Percentiles rank a stretch among this genome's conserved stretches.
Conservation (phyloP, 2,797 vertebrate species). For the Sparus aurata region DNA sequence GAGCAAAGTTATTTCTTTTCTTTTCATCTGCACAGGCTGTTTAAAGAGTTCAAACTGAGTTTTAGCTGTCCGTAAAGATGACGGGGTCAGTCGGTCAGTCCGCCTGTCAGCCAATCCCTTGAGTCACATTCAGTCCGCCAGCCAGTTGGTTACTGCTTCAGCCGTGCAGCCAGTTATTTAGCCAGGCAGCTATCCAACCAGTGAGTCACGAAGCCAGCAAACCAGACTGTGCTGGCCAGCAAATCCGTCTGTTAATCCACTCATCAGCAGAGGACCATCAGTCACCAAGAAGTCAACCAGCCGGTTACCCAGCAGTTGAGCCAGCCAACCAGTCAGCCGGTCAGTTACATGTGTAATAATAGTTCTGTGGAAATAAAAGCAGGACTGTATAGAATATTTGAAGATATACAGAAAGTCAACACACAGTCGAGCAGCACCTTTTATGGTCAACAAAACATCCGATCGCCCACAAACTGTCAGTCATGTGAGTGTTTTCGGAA, state of each 20-base stretch:
- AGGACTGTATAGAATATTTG: neutral
- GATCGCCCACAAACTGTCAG: conserved; percentile 45
- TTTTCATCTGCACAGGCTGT: conserved; percentile 11
- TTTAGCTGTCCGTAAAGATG: conserved; percentile 35
- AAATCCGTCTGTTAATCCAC: conserved; percentile 57
- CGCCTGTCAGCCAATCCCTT: conserved; percentile 46
- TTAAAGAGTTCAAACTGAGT: conserved; percentile 39
- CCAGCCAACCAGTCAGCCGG: neutral
- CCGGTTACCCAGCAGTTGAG: conserved; percentile 42
- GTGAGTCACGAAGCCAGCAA: conserved; percentile 46
- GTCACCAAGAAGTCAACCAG: conserved; percentile 7
- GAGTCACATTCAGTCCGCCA: conserved; percentile 52
- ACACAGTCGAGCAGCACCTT: neutral
- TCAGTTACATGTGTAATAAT: neutral
- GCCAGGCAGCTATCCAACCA: conserved; percentile 53
- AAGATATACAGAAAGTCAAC: neutral
- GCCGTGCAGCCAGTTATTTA: conserved; percentile 57
- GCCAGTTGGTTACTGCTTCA: conserved; percentile 37
- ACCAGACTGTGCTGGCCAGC: conserved; percentile 30
- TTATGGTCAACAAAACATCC: conserved; percentile 26
- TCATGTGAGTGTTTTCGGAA: conserved; percentile 55
- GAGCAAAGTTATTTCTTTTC: neutral
- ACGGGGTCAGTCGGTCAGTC: conserved; percentile 55
- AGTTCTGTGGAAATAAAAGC: neutral
- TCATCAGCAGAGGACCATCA: conserved; percentile 56